Conservation (phyloP, 2,888 invertebrate genomes). For the Ectemnius cavifrons region DNA sequence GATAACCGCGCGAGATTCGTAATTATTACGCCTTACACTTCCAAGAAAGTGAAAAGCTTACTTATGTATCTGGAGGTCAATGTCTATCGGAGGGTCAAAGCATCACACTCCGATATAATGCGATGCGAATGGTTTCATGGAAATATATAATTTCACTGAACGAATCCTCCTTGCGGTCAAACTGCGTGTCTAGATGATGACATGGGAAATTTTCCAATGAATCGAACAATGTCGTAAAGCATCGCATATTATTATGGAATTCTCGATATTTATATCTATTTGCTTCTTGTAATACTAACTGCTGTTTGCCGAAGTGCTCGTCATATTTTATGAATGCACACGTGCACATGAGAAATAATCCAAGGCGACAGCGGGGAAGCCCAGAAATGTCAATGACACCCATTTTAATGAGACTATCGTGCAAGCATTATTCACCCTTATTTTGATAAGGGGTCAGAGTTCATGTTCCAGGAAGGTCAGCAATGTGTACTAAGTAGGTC, state of each 20-base stretch:
- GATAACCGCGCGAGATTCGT: slow-evolving; percentile 13
- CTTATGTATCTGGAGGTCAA: slow-evolving; percentile 66
- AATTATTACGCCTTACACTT: slow-evolving; percentile 38
- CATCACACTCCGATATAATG: slow-evolving; percentile 55
- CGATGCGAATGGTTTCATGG: slow-evolving; percentile 36
- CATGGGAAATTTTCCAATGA: background rate
- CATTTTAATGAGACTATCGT: slow-evolving; percentile 36
- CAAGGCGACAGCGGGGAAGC: slow-evolving; percentile 11
- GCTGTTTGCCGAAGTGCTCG: background rate
- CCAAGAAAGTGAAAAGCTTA: slow-evolving; percentile 56
- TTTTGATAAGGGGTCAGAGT: slow-evolving; percentile 59
- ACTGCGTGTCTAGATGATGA: background rate
- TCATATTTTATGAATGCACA: background rate
- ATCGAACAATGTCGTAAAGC: background rate
- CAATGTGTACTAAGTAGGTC: slow-evolving; percentile 56
- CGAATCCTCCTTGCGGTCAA: background rate
- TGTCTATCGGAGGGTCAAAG: slow-evolving; percentile 67
- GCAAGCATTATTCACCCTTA: slow-evolving; percentile 42
- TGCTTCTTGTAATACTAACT: background rate
- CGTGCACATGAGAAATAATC: background rate
- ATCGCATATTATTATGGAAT: background rate
- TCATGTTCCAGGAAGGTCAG: slow-evolving; percentile 61
- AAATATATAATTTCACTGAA: slow-evolving; percentile 39
- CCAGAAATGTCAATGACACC: slow-evolving; percentile 37
- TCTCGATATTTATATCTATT: background rate